Base-by-base conservation (phyloP, 2,888 invertebrate genomes). In the Drosophila imparisetae region DNA sequence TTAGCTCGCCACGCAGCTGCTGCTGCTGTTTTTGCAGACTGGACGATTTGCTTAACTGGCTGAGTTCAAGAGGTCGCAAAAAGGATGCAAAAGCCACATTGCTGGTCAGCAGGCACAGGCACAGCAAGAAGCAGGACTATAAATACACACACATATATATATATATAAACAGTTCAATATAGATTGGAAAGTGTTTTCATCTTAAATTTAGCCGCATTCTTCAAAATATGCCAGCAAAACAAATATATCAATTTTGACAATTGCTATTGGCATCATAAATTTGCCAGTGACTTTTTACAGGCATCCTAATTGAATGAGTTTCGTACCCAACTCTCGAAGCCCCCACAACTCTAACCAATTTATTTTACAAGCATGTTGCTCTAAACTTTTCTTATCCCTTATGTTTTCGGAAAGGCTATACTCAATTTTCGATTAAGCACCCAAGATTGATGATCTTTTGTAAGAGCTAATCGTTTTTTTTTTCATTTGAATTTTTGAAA, bases 21-120 rank as follows among this genome's bases (percentile, higher is more conserved):
- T 81, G 67, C 66, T 72, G 53, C 54, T 80, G 59, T 38, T 66
- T 65, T 69, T 67, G 71, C 30, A 65, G 60, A 59, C 52, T 72
- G 34, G 73, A 48, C 64, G 91, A 81, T 36, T 85, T 86, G 67
- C 52, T 54, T 57, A 91, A 62, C 59, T 91, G 91, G 34, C 80
- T 81, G 32, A 91, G 78, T 64, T 92, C 91, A 63, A 92, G 57
- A n/a, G 91, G 80, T 61, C 90, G 91, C 80, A 92, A 67, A 61
- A 61, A 90, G 36, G 91, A 81, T 21, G 90, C 87, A 57, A 71
- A 73, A 21, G 81, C 88, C 74, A 85, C 72, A 73, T 87, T 80
- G 78, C 90, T 80, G 69, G 82, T 80, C 62, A 91, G 67, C 75
- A 89, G 76, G 72, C 90, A 78, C 40, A 90, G 62, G 77, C 91